Evolutionary conservation across 2,797 vertebrate genomes (phyloP), one percentile per base, ranked within the genome.

Genomic region (Lagodon rhomboides): DNA sequence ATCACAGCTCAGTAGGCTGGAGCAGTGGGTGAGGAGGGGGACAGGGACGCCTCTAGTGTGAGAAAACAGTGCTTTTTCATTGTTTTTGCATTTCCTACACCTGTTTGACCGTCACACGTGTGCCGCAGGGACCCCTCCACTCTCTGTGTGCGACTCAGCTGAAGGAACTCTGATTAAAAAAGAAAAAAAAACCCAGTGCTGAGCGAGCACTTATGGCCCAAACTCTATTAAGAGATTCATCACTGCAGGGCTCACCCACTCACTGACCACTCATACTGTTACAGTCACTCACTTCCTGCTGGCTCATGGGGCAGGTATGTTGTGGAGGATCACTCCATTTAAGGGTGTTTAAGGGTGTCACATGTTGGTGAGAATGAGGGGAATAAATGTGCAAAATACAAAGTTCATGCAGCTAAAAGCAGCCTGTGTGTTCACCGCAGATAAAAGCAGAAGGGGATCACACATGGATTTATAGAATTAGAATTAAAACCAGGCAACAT

Each of bases 91-190:
- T 43, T 44, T 9, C 55, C 44, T 30, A 16, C 41, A 75, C 34
- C 34, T 34, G 34, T 34, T 34, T 8, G 8, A 56, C 63, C 55
- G 69, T 79, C 77, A 58, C 80, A 82, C 58, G 3, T 72, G 74
- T 17, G 60, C 62, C 68, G 60, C 60, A 83, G 79, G 89, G 79
- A 8, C 34, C 1, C 5, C 76, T 73, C 68, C 23, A 30, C 53
- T 15, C 69, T 56, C 63, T 16, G 12, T 78, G 60, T 9, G 5
- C 69, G 81, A 81, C 69, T 83, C 77, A 80, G 82, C 66, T 80
- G 66, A 82, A 83, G 68, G 82, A 84, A 61, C 74, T 87, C 77
- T 75, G 87, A 89, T 90, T 86, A 91, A 91, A n/a, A n/a, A n/a
- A n/a, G n/a, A n/a, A n/a, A n/a, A n/a, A n/a, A n/a, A 89, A 69